Evolutionary conservation across 2,888 invertebrate genomes (phyloP).

Genomic region (Perizoma affinitatum): DNA sequence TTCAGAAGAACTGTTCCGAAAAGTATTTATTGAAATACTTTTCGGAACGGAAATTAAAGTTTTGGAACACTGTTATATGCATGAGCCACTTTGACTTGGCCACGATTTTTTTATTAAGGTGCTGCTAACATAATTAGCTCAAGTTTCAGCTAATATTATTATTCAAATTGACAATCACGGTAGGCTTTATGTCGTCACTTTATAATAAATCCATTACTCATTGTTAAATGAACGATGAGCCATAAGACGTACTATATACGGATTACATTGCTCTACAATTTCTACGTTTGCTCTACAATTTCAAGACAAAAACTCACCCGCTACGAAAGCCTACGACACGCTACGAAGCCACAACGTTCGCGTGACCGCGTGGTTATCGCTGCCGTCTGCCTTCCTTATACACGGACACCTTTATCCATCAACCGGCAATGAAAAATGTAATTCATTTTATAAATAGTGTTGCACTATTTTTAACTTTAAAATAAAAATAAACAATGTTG

Average conservation of each 20-base stretch:
- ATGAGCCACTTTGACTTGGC: no score
- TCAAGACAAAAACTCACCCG: not conserved
- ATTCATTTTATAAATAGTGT: slow-evolving; percentile 28
- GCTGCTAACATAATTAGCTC: no score
- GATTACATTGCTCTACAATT: slow-evolving; percentile 17
- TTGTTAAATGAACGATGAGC: no score
- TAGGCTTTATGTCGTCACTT: no score
- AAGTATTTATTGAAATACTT: no score
- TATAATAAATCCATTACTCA: no score
- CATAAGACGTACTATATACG: not conserved
- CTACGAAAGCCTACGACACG: slow-evolving; percentile 19
- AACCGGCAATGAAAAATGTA: slow-evolving; percentile 34
- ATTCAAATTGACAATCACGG: no score
- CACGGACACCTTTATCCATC: slow-evolving; percentile 50
- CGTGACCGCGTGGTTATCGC: slow-evolving; percentile 41
- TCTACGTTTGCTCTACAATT: slow-evolving; percentile 18
- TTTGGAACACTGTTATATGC: no score
- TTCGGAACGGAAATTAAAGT: no score
- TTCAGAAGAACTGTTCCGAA: no score
- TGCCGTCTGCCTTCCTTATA: slow-evolving; percentile 38
- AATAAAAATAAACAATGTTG: slow-evolving; percentile 11
- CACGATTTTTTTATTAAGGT: no score
- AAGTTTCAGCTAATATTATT: no score
- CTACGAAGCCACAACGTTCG: slow-evolving; percentile 32
- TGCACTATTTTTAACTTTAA: not conserved